Conservation (phyloP, 2,888 invertebrate species). For the Cephus pulcher region DNA sequence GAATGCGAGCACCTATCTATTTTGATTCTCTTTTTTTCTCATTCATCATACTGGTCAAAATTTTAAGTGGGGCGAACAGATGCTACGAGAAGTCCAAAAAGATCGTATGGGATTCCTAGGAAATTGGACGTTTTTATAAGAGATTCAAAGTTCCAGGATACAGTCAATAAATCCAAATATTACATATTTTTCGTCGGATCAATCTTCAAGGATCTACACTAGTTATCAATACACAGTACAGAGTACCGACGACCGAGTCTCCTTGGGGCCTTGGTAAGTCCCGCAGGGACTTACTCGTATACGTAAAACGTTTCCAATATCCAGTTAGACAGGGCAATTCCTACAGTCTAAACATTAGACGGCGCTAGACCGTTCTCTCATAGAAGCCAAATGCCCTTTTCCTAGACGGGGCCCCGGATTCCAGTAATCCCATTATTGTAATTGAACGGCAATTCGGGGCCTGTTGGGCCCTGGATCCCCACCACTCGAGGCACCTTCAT, state of each 20-base stretch:
- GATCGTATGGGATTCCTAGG: background rate
- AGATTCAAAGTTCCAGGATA: background rate
- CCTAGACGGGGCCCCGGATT: conserved; percentile 21
- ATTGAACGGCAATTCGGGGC: conserved; percentile 39
- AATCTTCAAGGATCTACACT: background rate
- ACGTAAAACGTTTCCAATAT: background rate
- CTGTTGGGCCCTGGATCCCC: background rate
- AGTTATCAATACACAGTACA: background rate
- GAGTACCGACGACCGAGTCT: background rate
- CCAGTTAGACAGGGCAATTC: background rate
- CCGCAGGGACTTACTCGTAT: background rate
- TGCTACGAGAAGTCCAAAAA: background rate
- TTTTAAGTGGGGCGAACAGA: background rate
- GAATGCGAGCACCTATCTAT: background rate
- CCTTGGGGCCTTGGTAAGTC: background rate
- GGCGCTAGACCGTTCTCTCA: background rate
- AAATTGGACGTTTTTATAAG: background rate
- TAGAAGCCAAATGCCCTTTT: background rate
- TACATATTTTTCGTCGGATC: background rate
- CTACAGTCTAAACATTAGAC: background rate
- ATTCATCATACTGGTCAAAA: background rate
- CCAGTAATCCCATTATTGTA: conserved; percentile 44
- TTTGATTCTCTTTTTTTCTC: background rate
- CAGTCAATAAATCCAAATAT: background rate
- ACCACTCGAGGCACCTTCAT: background rate